These are phyloP conservation scores for Corythornis madagascariensis DNA, from an alignment of 2,113 vertebrate species.

Conservation along the genomic window DNA sequence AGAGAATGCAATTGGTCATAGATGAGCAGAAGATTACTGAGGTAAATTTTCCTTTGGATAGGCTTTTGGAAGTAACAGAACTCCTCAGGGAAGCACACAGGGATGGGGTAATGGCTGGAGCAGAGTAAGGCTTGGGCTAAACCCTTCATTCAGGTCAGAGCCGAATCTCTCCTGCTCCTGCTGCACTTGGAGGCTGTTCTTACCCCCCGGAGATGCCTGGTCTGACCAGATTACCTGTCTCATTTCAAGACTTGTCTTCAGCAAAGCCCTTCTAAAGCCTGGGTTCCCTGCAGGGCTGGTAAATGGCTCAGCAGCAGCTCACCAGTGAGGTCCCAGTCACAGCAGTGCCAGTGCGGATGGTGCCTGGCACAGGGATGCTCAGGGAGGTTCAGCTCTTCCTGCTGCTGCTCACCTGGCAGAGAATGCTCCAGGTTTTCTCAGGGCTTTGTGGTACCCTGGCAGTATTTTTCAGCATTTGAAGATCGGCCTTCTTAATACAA, in stretches of 20 bases:
- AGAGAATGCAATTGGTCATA: background rate
- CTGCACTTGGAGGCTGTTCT: background rate
- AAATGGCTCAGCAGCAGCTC: background rate
- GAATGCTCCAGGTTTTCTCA: background rate
- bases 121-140: background rate
- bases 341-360: fast-evolving
- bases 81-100: background rate
- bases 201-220: background rate
- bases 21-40: background rate
- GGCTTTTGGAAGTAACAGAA: background rate
- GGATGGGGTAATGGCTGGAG: fast-evolving
- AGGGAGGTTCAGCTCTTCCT: background rate
- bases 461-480: background rate
- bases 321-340: fast-evolving
- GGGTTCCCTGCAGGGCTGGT: background rate
- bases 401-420: background rate
- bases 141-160: background rate
- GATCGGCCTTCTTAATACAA: background rate
- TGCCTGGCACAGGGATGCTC: background rate
- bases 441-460: background rate
- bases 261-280: background rate
- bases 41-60: background rate
- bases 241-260: background rate
- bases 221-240: background rate
- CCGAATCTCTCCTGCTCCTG: background rate